Evolutionary conservation across 2,113 vertebrate genomes (phyloP).

Genomic region (Isichthys henryi): DNA sequence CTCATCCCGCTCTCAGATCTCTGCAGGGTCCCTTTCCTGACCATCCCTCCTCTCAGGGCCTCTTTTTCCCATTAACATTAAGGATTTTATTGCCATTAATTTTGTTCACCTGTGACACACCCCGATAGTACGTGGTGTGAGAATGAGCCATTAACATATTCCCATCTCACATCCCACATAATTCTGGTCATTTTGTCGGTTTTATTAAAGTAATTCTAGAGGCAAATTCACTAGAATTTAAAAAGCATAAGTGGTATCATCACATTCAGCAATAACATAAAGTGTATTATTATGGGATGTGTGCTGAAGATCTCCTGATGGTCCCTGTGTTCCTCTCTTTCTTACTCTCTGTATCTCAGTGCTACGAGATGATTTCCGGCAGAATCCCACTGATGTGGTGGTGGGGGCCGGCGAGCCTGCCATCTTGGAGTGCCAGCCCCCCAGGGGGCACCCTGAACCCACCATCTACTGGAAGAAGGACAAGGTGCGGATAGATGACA

Average conservation of each 20-base stretch:
- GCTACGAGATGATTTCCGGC: conserved; percentile 92
- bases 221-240: not conserved
- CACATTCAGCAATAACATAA: not conserved
- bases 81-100: conserved; percentile 59
- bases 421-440: conserved; percentile 90
- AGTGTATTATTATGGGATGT: not conserved
- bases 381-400: conserved; percentile 92
- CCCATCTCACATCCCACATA: not conserved
- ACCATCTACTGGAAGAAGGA: conserved; percentile 98
- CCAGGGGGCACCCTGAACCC: conserved; percentile 91
- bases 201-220: not conserved
- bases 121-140: not conserved
- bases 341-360: conserved; percentile 57
- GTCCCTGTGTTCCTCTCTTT: conserved; percentile 7
- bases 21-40: not conserved
- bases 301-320: not conserved
- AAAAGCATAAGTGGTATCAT: not conserved
- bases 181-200: not conserved
- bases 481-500: conserved; percentile 88
- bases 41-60: conserved; percentile 47
- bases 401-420: conserved; percentile 94
- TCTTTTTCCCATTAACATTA: conserved; percentile 38
- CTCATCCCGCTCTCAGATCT: not conserved
- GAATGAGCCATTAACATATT: not conserved
- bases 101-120: conserved; percentile 41